Evolutionary conservation across 2,888 invertebrate species (phyloP).

Genomic region (Chaetoderma sp.): DNA sequence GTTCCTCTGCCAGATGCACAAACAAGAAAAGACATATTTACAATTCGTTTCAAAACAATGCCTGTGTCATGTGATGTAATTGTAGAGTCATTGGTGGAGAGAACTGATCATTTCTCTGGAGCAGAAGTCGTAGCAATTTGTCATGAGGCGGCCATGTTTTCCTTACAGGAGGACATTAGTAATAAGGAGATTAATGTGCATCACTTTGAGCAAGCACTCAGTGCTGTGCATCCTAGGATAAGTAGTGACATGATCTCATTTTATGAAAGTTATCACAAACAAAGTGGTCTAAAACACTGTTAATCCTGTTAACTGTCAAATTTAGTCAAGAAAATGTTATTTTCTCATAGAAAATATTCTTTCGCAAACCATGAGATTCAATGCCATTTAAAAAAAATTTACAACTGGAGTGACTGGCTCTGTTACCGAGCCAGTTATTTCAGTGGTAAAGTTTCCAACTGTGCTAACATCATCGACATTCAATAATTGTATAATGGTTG

Average conservation of each 20-base stretch:
- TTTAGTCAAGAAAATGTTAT: too few species aligned
- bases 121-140: constrained; percentile 90
- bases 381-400: too few species aligned
- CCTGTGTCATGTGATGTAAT: constrained; percentile 75
- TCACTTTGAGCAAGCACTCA: constrained; percentile 82
- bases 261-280: constrained; percentile 72
- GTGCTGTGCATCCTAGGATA: constrained; percentile 82
- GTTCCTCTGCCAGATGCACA: constrained; percentile 88
- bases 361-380: too few species aligned
- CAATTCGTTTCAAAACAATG: constrained; percentile 82
- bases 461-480: too few species aligned
- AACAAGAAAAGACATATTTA: constrained; percentile 86
- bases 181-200: constrained; percentile 75
- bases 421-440: too few species aligned
- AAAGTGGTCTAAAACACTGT: constrained; percentile 48
- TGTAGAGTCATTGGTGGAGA: constrained; percentile 76
- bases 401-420: too few species aligned
- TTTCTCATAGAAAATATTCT: too few species aligned
- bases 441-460: too few species aligned
- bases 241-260: constrained; percentile 78
- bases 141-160: constrained; percentile 89
- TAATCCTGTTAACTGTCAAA: too few species aligned
- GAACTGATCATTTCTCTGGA: constrained; percentile 88
- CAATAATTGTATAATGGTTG: too few species aligned
- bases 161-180: constrained; percentile 82